Evolutionary conservation across 1,140 invertebrate species (phyloP).

Genomic region (Asobara japonica): DNA sequence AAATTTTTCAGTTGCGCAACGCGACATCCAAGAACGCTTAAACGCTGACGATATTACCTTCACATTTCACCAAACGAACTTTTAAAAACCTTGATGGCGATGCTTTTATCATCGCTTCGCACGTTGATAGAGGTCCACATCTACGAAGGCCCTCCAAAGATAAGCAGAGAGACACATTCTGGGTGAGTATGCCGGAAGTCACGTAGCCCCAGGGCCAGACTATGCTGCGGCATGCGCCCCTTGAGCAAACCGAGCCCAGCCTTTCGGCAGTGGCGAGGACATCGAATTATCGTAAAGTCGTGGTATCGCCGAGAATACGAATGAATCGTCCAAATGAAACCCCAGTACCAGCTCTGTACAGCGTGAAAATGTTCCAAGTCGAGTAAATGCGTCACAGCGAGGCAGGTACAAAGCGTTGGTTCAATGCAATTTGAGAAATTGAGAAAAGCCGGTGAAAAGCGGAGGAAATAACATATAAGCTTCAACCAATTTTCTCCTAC

Average conservation of each 20-base stretch:
- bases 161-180: slow-evolving; percentile 3
- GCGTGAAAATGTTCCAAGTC: slow-evolving; percentile 22
- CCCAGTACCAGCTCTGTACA: background rate
- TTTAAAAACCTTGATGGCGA: background rate
- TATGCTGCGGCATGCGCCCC: background rate
- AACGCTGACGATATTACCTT: no score
- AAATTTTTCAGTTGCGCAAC: no score
- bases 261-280: slow-evolving; percentile 25
- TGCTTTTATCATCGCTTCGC: background rate
- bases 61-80: no score
- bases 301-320: slow-evolving; percentile 29
- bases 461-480: background rate
- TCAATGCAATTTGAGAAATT: slow-evolving; percentile 13
- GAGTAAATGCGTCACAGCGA: slow-evolving; percentile 9
- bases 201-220: slow-evolving; percentile 18
- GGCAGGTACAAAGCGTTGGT: background rate
- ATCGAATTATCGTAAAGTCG: slow-evolving; percentile 35
- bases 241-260: slow-evolving; percentile 6
- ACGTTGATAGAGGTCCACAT: background rate
- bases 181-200: slow-evolving; percentile 22
- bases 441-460: slow-evolving; percentile 2
- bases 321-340: slow-evolving; percentile 22
- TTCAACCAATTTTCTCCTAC: background rate
- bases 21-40: no score
- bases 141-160: background rate